Conservation (phyloP, 2,797 vertebrate species). For the Eidolon dupreanum region DNA sequence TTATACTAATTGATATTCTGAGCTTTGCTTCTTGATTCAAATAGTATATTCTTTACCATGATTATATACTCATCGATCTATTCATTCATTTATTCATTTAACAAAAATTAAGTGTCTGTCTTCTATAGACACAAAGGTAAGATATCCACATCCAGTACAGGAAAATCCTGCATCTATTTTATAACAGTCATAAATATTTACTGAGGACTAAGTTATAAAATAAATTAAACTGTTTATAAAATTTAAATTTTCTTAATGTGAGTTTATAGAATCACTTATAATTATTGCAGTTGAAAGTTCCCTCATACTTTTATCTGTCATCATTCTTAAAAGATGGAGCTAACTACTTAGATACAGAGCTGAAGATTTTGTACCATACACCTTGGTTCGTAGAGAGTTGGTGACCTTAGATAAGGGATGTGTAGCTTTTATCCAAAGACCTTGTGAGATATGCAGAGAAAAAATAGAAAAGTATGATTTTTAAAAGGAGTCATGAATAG, state of each 20-base stretch:
- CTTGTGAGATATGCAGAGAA: not conserved
- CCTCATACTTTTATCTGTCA: not conserved
- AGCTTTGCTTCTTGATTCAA: constrained; percentile 15
- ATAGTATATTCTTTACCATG: not conserved
- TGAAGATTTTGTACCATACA: not conserved
- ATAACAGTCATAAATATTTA: not conserved
- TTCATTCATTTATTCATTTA: not conserved
- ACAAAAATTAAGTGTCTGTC: not conserved
- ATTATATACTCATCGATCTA: not conserved
- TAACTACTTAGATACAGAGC: not conserved
- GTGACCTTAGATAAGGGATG: not conserved
- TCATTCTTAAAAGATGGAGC: not conserved
- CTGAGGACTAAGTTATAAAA: not conserved
- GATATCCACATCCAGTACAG: not conserved
- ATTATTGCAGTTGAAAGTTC: not conserved
- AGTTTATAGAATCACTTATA: not conserved
- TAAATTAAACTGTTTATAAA: not conserved
- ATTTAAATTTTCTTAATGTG: not conserved
- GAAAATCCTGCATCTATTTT: not conserved
- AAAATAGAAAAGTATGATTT: not conserved
- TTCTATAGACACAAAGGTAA: not conserved
- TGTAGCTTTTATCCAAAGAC: not conserved
- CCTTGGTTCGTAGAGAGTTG: not conserved
- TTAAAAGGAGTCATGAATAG: constrained; percentile 8
- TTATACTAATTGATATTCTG: not conserved